phyloP scores from a whole-genome alignment of 2,797 vertebrate genomes.

The Paedocypris micromegethes region DNA sequence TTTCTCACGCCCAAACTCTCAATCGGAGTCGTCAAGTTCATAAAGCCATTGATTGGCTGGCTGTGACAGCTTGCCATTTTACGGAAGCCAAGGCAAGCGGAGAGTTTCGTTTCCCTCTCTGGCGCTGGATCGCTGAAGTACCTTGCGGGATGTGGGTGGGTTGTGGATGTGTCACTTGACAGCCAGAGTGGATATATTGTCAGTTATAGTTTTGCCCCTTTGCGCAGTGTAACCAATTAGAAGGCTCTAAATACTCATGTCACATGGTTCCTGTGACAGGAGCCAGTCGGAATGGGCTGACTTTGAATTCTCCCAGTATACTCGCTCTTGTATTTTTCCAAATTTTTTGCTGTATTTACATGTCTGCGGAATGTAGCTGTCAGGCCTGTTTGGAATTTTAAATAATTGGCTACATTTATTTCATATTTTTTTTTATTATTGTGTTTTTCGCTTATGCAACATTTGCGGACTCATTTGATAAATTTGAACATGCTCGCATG shows the following conservation, averaged over 20 bases:
- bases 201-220: constrained; percentile 17
- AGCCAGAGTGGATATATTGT: constrained; percentile 25
- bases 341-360: neutral
- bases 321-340: neutral
- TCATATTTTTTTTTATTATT: no score
- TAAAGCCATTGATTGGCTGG: constrained; percentile 38
- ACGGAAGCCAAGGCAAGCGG: constrained; percentile 11
- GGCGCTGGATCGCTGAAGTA: neutral
- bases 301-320: constrained; percentile 1
- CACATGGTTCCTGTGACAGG: constrained; percentile 22
- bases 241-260: constrained; percentile 36
- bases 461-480: no score
- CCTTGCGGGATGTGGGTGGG: constrained; percentile 28
- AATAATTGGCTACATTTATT: neutral
- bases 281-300: constrained; percentile 15
- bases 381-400: neutral
- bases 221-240: constrained; percentile 41
- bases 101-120: neutral
- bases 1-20: constrained; percentile 31
- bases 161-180: constrained; percentile 30
- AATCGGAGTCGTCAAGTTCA: constrained; percentile 29
- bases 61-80: constrained; percentile 14
- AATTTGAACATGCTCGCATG: no score
- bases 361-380: neutral
- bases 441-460: no score